These are phyloP conservation scores for Pteromalus puparum DNA, from an alignment of 1,140 invertebrate species.

Conservation along the genomic window DNA sequence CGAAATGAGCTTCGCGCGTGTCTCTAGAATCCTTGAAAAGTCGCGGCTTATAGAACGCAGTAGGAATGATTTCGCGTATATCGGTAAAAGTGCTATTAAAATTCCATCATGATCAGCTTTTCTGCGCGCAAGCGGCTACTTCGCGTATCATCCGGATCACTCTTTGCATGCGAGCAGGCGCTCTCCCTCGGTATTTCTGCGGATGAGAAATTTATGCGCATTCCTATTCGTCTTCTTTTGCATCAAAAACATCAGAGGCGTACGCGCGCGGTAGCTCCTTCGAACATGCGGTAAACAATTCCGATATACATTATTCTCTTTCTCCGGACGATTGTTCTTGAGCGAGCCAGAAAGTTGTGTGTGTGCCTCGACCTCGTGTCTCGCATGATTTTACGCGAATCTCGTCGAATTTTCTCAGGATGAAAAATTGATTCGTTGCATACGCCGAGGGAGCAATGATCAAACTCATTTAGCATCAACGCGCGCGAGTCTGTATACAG, in stretches of 20 bases:
- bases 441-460: background rate
- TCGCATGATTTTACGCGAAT: background rate
- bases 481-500: background rate
- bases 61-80: constrained; percentile 58
- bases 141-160: constrained; percentile 45
- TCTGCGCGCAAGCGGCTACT: constrained; percentile 18
- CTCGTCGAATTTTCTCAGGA: background rate
- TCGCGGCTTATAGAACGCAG: constrained; percentile 9
- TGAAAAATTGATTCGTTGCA: no score
- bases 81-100: constrained; percentile 65
- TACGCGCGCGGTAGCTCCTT: background rate
- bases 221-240: constrained; percentile 52
- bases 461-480: background rate
- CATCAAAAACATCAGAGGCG: constrained; percentile 44
- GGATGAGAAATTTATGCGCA: constrained; percentile 51
- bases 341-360: background rate
- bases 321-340: constrained; percentile 46
- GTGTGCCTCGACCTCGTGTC: background rate
- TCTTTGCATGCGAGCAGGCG: constrained; percentile 39
- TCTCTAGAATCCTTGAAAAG: constrained; percentile 38
- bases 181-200: background rate
- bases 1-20: background rate
- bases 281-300: constrained; percentile 46
- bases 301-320: constrained; percentile 46
- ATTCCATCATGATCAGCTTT: constrained; percentile 66